Base-by-base conservation (phyloP, 2,888 invertebrate species). In the Xestia xanthographa region DNA sequence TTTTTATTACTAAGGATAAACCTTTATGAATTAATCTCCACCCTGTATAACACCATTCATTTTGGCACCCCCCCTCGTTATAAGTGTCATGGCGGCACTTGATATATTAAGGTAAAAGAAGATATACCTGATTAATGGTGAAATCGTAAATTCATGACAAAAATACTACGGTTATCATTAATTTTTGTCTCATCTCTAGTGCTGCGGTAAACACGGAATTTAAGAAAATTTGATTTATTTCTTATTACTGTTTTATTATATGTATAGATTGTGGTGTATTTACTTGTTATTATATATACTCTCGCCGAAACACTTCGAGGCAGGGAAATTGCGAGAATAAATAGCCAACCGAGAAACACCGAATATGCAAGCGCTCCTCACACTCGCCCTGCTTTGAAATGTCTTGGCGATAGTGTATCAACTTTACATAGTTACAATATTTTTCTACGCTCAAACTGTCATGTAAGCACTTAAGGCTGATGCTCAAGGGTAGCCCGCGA, bases 1-100 rank as follows among this genome's bases (percentile, higher is more conserved):
- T 56, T 72, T 86, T 84, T 85, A 73, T 75, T 58, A 80, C 50
- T 43, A 75, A 84, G 58, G 63, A 74, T 85, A 75, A 86, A 77
- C 62, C 69, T 80, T 72, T 58, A 43, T 80, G 56, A 73, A 86
- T 86, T 74, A 75, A 85, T 86, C 56, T 70, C 53, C 38, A 60
- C 34, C 43, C 72, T 45, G 60, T 48, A 62, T 66, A 63, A 67
- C 17, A 75, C 43, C 69, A 56, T 83, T 43, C 58, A 73, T 75
- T 83, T 73, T 75, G 66, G 22, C 60, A 20, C 72, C 38, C 66
- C 66, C 66, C 58, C 60, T 66, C 66, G 29, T 68, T 65, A 72
- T 53, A 60, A 48, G 72, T 66, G 74, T 73, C 69, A 79, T 69
- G 69, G 80, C 8, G 22, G 17, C 53, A 48, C 56, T 50, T 56